A percentile compares a stretch with the other conserved stretches of the same genome.
phyloP scores from a whole-genome alignment of 2,113 vertebrate genomes.

The Pavo muticus region DNA sequence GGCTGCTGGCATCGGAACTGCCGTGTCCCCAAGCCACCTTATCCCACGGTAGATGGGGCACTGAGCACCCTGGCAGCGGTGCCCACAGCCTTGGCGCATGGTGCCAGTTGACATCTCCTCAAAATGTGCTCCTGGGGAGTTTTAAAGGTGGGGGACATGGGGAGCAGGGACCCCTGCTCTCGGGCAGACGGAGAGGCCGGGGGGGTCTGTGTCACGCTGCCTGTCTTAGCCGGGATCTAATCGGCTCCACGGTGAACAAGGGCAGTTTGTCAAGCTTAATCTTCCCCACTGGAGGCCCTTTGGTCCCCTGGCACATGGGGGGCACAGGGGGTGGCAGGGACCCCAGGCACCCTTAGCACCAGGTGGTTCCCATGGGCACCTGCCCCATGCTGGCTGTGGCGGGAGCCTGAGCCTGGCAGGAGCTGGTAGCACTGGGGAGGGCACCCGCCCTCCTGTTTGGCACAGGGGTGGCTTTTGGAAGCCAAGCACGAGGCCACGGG shows the following conservation, averaged over 20 bases:
- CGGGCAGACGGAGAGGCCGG: background rate
- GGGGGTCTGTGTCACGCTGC: constrained; percentile 53
- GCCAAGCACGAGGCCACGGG: background rate
- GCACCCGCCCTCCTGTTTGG: background rate
- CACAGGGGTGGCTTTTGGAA: background rate
- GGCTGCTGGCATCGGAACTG: background rate
- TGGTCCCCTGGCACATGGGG: background rate
- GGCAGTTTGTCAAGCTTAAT: constrained; percentile 65
- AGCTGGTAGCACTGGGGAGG: background rate
- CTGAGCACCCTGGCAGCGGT: background rate
- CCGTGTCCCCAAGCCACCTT: background rate
- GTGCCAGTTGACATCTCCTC: background rate
- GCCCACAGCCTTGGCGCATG: background rate
- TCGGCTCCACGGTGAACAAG: constrained; percentile 27
- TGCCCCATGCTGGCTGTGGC: background rate
- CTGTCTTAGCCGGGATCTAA: constrained; percentile 49
- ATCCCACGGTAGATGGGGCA: background rate
- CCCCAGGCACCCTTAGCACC: accelerated
- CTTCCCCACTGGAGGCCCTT: background rate
- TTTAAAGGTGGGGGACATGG: background rate
- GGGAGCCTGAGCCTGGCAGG: background rate
- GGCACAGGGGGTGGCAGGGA: accelerated
- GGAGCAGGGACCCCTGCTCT: background rate
- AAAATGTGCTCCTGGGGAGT: accelerated
- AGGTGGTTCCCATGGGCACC: background rate